Evolutionary conservation across 2,113 vertebrate species (phyloP).

Genomic region (Gymnocephalus cernua): DNA sequence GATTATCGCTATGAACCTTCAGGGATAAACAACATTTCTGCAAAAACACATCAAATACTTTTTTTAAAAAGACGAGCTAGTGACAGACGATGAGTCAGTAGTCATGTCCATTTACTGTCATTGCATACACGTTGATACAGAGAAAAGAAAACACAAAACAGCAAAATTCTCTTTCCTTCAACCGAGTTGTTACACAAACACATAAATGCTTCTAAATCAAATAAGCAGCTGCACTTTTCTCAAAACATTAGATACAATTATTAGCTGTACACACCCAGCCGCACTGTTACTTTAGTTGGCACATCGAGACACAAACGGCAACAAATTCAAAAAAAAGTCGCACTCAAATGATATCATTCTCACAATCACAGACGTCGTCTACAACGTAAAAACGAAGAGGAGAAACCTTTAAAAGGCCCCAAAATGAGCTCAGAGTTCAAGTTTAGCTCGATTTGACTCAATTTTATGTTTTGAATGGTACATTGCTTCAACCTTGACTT

Average conservation of each 20-base stretch:
- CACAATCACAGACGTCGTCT: background rate
- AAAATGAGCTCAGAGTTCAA: background rate
- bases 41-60: background rate
- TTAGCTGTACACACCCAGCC: slow-evolving; percentile 28
- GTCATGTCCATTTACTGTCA: slow-evolving; percentile 66
- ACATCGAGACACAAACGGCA: slow-evolving; percentile 39
- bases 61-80: slow-evolving; percentile 5
- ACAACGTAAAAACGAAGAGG: background rate
- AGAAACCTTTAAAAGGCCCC: background rate
- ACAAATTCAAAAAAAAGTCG: background rate
- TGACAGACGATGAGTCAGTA: slow-evolving; percentile 35
- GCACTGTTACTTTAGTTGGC: slow-evolving; percentile 37
- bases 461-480: background rate
- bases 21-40: too few species aligned
- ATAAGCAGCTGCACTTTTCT: slow-evolving; percentile 19
- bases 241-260: slow-evolving; percentile 1
- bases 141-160: slow-evolving; percentile 13
- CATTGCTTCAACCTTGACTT: background rate
- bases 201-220: background rate
- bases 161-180: slow-evolving; percentile 17
- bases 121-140: slow-evolving; percentile 48
- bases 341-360: background rate
- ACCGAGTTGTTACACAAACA: slow-evolving; percentile 11
- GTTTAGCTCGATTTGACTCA: background rate
- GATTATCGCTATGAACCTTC: too few species aligned